These are phyloP conservation scores for Falco biarmicus DNA, from an alignment of 2,797 vertebrate species.

Conservation along the genomic window DNA sequence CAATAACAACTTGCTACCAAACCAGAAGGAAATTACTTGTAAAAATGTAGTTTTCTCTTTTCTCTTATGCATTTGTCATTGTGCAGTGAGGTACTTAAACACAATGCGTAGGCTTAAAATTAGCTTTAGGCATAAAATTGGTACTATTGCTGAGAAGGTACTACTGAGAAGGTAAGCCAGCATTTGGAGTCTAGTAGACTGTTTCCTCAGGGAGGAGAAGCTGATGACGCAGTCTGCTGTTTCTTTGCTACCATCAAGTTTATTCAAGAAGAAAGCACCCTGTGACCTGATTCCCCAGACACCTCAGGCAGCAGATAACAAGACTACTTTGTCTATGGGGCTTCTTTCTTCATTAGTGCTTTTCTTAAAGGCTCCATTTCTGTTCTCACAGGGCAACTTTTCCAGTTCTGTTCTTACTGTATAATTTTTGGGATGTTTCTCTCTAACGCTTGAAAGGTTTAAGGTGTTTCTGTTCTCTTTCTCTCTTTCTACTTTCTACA, in stretches of 20 bases:
- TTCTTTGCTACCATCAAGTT: not conserved
- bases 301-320: not conserved
- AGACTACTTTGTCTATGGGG: not conserved
- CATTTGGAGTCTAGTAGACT: not conserved
- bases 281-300: slow-evolving; percentile 1
- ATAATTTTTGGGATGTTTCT: not conserved
- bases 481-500: not conserved
- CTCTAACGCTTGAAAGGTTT: not conserved
- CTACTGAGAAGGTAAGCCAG: not conserved
- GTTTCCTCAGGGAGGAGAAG: not conserved
- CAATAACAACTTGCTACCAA: not conserved
- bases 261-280: not conserved
- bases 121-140: not conserved
- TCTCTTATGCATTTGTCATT: not conserved
- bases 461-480: not conserved
- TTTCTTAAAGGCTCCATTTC: not conserved
- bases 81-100: not conserved
- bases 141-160: not conserved
- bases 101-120: not conserved
- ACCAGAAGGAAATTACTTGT: not conserved
- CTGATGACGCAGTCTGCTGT: not conserved
- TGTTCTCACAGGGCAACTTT: not conserved
- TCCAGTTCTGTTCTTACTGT: not conserved
- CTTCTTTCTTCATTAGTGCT: not conserved
- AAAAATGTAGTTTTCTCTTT: not conserved